Conservation (phyloP, 2,888 invertebrate genomes). For the Ptychoptera contaminata region DNA sequence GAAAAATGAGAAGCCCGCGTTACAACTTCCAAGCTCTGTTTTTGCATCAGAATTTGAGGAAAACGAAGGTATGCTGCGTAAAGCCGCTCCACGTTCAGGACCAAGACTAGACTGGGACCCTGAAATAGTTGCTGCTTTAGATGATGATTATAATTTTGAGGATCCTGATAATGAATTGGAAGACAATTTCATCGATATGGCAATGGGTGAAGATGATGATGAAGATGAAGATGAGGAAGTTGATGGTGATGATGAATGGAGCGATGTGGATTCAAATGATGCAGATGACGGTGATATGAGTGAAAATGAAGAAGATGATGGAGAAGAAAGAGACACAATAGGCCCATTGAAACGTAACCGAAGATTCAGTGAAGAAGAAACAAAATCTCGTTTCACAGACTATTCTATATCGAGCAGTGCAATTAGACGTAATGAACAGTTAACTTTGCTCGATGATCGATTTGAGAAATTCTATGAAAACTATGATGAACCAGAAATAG, state of each 20-base stretch:
- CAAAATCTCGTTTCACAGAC: conserved; percentile 76
- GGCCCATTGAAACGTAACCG: conserved; percentile 32
- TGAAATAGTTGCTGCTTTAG: conserved; percentile 82
- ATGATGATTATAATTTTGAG: conserved; percentile 79
- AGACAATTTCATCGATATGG: conserved; percentile 80
- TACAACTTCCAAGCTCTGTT: conserved; percentile 68
- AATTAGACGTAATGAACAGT: conserved; percentile 66
- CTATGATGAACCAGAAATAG: conserved; percentile 81
- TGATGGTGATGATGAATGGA: conserved; percentile 19
- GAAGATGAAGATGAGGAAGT: conserved; percentile 15
- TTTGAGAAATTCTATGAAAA: conserved; percentile 76
- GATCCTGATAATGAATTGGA: conserved; percentile 74
- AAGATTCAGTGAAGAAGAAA: conserved; percentile 48
- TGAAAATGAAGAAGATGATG: conserved; percentile 14
- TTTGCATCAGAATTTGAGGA: conserved; percentile 81
- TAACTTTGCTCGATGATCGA: conserved; percentile 65
- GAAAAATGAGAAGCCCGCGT: conserved; percentile 18
- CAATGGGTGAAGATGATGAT: conserved; percentile 28
- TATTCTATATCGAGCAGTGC: conserved; percentile 91
- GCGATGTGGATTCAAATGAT: conserved; percentile 30
- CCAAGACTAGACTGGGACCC: conserved; percentile 68
- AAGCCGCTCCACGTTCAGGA: conserved; percentile 30
- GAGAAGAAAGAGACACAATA: conserved; percentile 23
- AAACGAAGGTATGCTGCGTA: conserved; percentile 45
- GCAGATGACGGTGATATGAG: conserved; percentile 26